phyloP scores from a whole-genome alignment of 2,797 vertebrate genomes.

The Paramormyrops hopkinsi region DNA sequence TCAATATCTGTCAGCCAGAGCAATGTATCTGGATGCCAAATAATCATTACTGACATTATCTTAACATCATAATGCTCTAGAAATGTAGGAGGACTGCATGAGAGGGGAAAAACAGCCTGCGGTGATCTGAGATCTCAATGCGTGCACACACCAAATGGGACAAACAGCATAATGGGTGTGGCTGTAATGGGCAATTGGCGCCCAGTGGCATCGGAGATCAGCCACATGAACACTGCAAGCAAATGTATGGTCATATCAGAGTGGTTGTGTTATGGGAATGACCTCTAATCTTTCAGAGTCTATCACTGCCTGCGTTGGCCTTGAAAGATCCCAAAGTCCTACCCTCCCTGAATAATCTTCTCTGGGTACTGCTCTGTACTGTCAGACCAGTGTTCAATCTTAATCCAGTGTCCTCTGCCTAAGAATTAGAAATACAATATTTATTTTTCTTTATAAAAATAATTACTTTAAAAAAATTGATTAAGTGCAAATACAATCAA shows the following conservation, averaged over 20 bases:
- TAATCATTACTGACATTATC: background rate
- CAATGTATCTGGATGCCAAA: background rate
- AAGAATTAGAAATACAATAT: background rate
- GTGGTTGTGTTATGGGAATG: background rate
- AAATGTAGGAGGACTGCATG: background rate
- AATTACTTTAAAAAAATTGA: background rate
- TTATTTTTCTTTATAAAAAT: background rate
- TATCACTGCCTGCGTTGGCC: background rate
- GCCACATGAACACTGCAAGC: background rate
- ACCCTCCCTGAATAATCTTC: background rate
- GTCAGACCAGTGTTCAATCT: background rate
- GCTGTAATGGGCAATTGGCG: background rate
- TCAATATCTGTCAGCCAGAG: background rate
- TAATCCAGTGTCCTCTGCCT: background rate
- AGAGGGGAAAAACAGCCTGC: background rate
- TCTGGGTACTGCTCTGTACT: background rate
- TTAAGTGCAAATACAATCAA: background rate
- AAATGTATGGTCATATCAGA: background rate
- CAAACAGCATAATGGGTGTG: background rate
- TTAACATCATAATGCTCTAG: background rate
- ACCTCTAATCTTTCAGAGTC: background rate
- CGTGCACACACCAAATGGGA: background rate
- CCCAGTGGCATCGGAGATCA: background rate
- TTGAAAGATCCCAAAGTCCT: background rate
- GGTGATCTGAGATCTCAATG: background rate